phyloP scores from a whole-genome alignment of 2,113 vertebrate species.

The Mola mola region DNA sequence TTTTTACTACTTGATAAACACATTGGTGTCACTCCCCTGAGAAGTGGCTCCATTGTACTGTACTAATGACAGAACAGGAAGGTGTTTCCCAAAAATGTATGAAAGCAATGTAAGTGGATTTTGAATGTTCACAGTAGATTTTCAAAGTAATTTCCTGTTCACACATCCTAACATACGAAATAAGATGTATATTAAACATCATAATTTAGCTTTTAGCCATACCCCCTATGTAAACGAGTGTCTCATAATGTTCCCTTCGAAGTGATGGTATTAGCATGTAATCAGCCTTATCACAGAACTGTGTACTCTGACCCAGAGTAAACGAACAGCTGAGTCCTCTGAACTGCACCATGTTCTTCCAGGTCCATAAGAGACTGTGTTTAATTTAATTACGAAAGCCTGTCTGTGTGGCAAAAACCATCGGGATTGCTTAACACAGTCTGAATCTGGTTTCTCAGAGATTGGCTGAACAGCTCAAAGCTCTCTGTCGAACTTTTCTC shows the following conservation, averaged over 20 bases:
- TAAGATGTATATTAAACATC: too few relatives aligned
- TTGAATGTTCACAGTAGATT: too few relatives aligned
- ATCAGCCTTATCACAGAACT: conserved; percentile 69
- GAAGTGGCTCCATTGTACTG: conserved; percentile 24
- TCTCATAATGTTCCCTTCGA: conserved; percentile 34
- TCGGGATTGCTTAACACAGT: conserved; percentile 49
- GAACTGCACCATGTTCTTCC: conserved; percentile 51
- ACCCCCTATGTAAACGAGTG: conserved; percentile 9
- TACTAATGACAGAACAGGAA: conserved; percentile 35
- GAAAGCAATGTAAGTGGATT: conserved; percentile 18
- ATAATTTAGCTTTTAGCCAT: conserved; percentile 14
- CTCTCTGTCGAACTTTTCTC: conserved; percentile 19
- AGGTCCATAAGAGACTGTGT: conserved; percentile 26
- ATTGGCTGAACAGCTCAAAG: conserved; percentile 7
- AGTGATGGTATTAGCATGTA: conserved; percentile 56
- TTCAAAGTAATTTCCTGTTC: too few relatives aligned
- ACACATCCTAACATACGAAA: neutral
- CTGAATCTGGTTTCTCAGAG: conserved; percentile 31
- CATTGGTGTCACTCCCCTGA: conserved; percentile 24
- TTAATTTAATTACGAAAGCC: conserved; percentile 55
- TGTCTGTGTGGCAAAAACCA: conserved; percentile 33
- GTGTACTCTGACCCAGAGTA: conserved; percentile 73
- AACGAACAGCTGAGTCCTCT: conserved; percentile 56
- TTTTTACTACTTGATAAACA: conserved; percentile 42
- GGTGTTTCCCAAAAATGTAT: conserved; percentile 17